phyloP scores from a whole-genome alignment of 2,888 invertebrate genomes.

The Zaprionus obscuricornis region DNA sequence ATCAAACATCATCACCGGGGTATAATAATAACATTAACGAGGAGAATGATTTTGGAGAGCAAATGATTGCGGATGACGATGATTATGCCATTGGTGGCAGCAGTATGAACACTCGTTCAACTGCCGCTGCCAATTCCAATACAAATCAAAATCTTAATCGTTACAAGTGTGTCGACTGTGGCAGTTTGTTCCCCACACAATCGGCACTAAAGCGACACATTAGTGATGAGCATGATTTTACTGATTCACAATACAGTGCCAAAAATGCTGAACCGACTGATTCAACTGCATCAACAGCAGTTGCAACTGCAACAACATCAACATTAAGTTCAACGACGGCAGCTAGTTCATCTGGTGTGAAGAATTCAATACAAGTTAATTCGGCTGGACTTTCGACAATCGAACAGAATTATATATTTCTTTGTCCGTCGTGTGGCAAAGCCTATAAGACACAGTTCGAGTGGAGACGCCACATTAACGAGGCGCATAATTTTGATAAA shows the following conservation, averaged over 20 bases:
- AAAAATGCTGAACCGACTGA: conserved; percentile 37
- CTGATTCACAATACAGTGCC: conserved; percentile 35
- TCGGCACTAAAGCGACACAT: conserved; percentile 67
- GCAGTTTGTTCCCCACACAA: conserved; percentile 62
- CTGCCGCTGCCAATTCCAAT: background rate
- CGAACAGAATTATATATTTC: conserved; percentile 73
- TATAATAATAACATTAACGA: conserved; percentile 45
- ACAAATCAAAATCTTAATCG: no score
- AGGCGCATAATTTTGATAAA: conserved; percentile 78
- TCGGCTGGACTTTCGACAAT: conserved; percentile 44
- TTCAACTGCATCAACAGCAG: background rate
- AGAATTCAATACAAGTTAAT: no score
- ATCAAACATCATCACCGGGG: conserved; percentile 23
- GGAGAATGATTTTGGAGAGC: conserved; percentile 69
- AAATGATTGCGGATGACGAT: conserved; percentile 69
- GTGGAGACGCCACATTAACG: conserved; percentile 80
- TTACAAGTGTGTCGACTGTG: conserved; percentile 74
- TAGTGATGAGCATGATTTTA: conserved; percentile 70
- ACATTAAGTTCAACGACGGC: no score
- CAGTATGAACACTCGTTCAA: conserved; percentile 1
- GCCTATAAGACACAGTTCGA: conserved; percentile 74
- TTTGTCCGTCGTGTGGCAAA: conserved; percentile 78
- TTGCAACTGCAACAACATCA: background rate
- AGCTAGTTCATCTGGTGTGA: no score
- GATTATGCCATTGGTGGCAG: conserved; percentile 27